Base-by-base conservation (phyloP, 1,140 invertebrate species). In the Plodia interpunctella region DNA sequence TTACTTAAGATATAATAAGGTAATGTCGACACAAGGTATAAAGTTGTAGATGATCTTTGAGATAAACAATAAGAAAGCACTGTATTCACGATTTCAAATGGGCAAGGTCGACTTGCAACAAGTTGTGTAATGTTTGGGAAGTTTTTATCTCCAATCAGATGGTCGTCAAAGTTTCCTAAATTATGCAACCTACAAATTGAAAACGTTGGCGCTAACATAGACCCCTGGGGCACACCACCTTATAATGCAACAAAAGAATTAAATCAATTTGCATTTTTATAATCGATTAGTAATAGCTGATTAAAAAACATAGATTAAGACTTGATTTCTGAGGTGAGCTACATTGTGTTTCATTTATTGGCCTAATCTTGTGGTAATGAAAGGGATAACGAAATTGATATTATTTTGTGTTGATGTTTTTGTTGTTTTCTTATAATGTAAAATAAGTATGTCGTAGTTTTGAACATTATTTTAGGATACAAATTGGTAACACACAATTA, bases 111-210 rank as follows among this genome's bases (percentile, higher is more conserved):
- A 11, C 30, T 53, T 44, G 28, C 55, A 59, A 63, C 35, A 17
- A 25, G 25, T 75, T 75, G 57, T 54, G 62, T 57, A 75, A 75
- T 72, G 56, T 70, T 72, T 75, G 63, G 67, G 70, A 68, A 68
- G 62, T 65, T n/a, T 57, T 74, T 76, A 80, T 80, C 76, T 77
- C 49, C 60, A 69, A 80, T 80, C 74, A 66, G 55, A 59, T 70
- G 61, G 62, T 66, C 65, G 59, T 76, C 74, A 79, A 76, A 80
- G 70, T 82, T 80, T 77, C 66, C 70, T 70, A 78, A 75, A 74
- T 85, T 85, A 83, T 80, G 79, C 78, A 85, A 85, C 57, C 59
- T 70, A 79, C 76, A 80, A 83, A 83, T 83, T 85, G 73, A 80
- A 83, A 76, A 76, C 66, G 67, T 74, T 74, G 72, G 73, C 63